Conservation (phyloP, 1,140 invertebrate genomes). For the Drosophila nigromelanica region DNA sequence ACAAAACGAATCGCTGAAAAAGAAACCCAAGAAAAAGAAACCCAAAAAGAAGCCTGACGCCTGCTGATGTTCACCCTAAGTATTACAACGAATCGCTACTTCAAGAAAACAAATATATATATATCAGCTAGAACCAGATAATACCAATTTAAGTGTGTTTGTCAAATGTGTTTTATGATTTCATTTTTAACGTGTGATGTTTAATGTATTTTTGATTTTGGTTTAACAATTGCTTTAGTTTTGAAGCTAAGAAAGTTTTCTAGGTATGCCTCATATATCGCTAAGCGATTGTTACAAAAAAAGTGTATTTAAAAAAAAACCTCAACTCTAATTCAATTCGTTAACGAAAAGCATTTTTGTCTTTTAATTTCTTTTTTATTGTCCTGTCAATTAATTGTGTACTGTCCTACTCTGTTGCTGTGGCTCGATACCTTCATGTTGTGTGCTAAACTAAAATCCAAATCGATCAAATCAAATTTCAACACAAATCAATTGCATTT, state of each 20-base stretch:
- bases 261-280: slow-evolving; percentile 39
- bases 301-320: slow-evolving; percentile 29
- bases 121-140: slow-evolving; percentile 29
- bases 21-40: slow-evolving; percentile 6
- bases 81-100: slow-evolving; percentile 14
- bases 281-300: slow-evolving; percentile 45
- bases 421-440: slow-evolving; percentile 84
- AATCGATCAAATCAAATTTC: slow-evolving; percentile 61
- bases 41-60: slow-evolving; percentile 54
- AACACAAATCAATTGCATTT: slow-evolving; percentile 70
- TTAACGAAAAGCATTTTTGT: slow-evolving; percentile 82
- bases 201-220: slow-evolving; percentile 55
- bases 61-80: slow-evolving; percentile 32
- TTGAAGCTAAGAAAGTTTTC: slow-evolving; percentile 37
- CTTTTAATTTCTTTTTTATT: slow-evolving; percentile 83
- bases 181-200: slow-evolving; percentile 38
- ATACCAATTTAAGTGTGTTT: slow-evolving; percentile 69
- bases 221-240: slow-evolving; percentile 45
- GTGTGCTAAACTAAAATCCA: slow-evolving; percentile 76
- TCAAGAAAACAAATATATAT: slow-evolving; percentile 22
- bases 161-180: slow-evolving; percentile 74
- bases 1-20: slow-evolving; percentile 29
- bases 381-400: slow-evolving; percentile 87
- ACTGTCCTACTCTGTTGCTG: slow-evolving; percentile 86
- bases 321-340: slow-evolving; percentile 73